Evolutionary conservation across 2,797 vertebrate genomes (phyloP), one percentile per base, ranked within the genome.

Genomic region (Myoxocephalus aenaeus): DNA sequence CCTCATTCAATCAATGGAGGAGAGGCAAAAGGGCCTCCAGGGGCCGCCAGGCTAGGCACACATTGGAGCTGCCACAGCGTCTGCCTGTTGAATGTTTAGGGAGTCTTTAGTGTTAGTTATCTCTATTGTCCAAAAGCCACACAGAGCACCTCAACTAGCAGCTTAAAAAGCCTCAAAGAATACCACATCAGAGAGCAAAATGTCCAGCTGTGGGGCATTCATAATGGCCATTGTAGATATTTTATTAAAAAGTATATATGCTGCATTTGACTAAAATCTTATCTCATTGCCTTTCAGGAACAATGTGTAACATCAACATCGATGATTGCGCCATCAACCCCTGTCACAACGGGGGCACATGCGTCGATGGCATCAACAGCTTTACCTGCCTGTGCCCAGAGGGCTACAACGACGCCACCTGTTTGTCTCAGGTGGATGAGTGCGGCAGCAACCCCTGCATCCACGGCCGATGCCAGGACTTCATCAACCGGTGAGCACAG

Each of bases 361-460:
- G 98, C 6, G 88, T 96, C 2, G 98, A 99, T 0, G 95, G 95
- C 76, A 92, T 97, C 89, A 97, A 97, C 0, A 83, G 96, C 85
- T 99, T 97, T 90, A 96, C 94, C 29, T 99, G 98, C 90, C 79
- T 96, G 83, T 99, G 98, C 58, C 96, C 96, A 0, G 97, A 98
- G 82, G 98, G 98, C 62, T 99, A 96, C 95, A 96, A 98, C 0
- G 98, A 96, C 65, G 94, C 94, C 85, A 97, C 96, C 73, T 99
- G 98, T 87, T 90, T 97, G 85, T 98, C 97, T 0, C 97, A 99
- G 93, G 97, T 99, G 87, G 97, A 99, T 0, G 98, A 99, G 91
- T 99, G 98, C 69, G 93, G 95, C 89, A 99, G 98, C 90, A 96
- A 97, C 92, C 98, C 98, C 67, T 99, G 98, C 81, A 95, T 98